Conservation (phyloP, 2,113 vertebrate genomes). For the Beaufortia kweichowensis region DNA sequence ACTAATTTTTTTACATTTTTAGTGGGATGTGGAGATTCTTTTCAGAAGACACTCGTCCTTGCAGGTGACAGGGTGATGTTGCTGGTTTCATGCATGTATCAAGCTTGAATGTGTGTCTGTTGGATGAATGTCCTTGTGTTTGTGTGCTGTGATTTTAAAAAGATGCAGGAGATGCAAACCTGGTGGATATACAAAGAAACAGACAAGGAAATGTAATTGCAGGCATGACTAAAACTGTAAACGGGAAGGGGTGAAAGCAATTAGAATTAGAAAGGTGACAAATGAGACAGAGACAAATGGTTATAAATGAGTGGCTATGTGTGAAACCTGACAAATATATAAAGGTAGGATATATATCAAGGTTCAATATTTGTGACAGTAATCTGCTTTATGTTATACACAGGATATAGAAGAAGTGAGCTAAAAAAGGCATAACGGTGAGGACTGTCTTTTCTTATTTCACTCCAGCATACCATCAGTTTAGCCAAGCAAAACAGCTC, state of each 20-base stretch:
- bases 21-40: neutral
- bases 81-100: no score
- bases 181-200: conserved; percentile 13
- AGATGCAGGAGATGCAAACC: neutral
- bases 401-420: neutral
- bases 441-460: neutral
- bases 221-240: neutral
- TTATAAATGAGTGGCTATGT: neutral
- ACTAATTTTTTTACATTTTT: no score
- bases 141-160: neutral
- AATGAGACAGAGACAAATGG: neutral
- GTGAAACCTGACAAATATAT: neutral
- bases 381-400: no score
- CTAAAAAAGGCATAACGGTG: neutral
- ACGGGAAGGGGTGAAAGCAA: neutral
- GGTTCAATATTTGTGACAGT: no score
- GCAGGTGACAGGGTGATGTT: conserved; percentile 6
- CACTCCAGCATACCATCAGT: neutral
- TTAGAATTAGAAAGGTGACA: neutral
- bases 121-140: conserved; percentile 5
- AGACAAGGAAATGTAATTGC: neutral
- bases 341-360: no score
- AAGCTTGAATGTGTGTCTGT: neutral
- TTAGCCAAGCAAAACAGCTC: neutral
- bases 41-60: conserved; percentile 2